Percentiles rank a stretch among this genome's conserved stretches.
Conservation (phyloP, 2,113 vertebrate species). For the Donacobius atricapilla region DNA sequence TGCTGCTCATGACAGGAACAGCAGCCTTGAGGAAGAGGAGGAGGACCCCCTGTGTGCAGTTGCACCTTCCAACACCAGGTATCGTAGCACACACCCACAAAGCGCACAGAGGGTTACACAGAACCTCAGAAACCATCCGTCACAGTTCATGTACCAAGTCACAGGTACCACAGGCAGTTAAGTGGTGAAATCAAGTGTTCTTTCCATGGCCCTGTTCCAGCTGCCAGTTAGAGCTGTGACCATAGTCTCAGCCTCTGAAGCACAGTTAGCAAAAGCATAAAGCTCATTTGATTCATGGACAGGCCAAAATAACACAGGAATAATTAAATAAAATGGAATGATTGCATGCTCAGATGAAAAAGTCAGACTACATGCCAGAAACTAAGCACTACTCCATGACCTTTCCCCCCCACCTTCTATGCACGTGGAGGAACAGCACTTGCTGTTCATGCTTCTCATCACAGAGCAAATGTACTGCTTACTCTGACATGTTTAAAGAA, state of each 20-base stretch:
- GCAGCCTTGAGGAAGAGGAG: background rate
- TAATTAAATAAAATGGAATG: background rate
- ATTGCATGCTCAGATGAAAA: background rate
- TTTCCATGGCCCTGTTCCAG: background rate
- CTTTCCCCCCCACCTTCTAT: background rate
- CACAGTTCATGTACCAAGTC: background rate
- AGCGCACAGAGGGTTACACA: fast-evolving
- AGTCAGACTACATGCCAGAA: background rate
- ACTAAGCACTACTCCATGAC: background rate
- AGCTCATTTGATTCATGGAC: background rate
- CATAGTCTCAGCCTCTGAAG: background rate
- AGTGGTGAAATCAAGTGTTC: background rate
- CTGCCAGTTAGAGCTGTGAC: background rate
- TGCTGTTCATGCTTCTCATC: background rate
- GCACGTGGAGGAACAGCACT: fast-evolving
- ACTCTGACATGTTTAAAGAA: background rate
- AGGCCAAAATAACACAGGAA: background rate
- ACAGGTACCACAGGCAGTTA: background rate
- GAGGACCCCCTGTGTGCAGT: background rate
- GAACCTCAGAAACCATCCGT: background rate
- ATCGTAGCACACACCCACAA: fast-evolving
- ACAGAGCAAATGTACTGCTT: background rate
- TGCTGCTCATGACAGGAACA: background rate
- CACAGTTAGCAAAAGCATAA: background rate
- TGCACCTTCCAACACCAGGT: background rate